Base-by-base conservation (phyloP, 2,888 invertebrate genomes). In the Pachymerium ferrugineum region DNA sequence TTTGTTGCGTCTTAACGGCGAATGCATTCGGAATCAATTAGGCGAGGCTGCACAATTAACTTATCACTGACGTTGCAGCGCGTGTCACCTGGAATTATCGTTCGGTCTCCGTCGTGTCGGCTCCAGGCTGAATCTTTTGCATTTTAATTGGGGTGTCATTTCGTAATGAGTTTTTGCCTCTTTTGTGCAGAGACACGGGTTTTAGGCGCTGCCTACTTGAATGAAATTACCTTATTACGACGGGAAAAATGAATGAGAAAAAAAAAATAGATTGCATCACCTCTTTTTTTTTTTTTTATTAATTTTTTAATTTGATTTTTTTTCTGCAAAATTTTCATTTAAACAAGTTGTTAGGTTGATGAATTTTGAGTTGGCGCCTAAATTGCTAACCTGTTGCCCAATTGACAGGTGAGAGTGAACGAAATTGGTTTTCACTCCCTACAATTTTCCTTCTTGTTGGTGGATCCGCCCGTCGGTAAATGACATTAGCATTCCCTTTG, bases 71-170 rank as follows among this genome's bases (percentile, higher is more conserved):
- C 54, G 54, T 25, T 54, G 54, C 54, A 25, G 54, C 54, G 54
- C 14, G 54, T 54, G 54, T 54, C 54, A 54, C 54, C 54, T 54
- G 54, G 54, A 54, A 54, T 54, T 54, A 54, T 54, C 54, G 54
- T 54, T 54, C 54, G 25, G 54, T 54, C 25, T 54, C 54, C 25
- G 25, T n/a, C n/a, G 54, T 54, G 54, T 54, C 54, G 22, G 22
- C 54, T 54, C 25, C 54, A 25, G 54, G 54, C 54, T 54, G 54
- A 54, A 54, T 22, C 54, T 54, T 54, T 54, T 54, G 54, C 54
- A 54, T 54, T 25, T 54, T 54, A 54, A 54, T 54, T 25, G 25
- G 54, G 54, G 54, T 54, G 54, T 54, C 54, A 54, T 54, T 54
- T 54, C 54, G 22, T 54, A 54, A 54, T 54, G 54, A 54, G 54